Conservation (phyloP, 2,113 vertebrate species). For the Caloenas nicobarica region DNA sequence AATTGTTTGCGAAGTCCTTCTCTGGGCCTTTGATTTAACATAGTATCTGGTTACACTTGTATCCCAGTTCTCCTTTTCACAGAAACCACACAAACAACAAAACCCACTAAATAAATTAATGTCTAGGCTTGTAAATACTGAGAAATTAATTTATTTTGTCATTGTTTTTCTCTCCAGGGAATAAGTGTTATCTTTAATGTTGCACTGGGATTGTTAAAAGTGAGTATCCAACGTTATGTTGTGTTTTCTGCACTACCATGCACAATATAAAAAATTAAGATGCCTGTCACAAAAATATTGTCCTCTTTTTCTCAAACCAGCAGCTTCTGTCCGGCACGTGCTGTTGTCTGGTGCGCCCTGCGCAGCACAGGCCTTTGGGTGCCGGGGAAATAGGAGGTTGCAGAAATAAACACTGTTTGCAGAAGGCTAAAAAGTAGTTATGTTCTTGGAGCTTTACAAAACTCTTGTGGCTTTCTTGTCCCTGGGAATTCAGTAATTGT, state of each 20-base stretch:
- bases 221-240: constrained; percentile 44
- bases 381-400: neutral
- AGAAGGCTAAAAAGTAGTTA: neutral
- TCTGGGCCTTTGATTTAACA: neutral
- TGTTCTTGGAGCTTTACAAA: neutral
- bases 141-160: constrained; percentile 45
- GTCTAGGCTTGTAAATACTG: neutral
- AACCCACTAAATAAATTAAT: neutral
- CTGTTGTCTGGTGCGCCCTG: neutral
- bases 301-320: neutral
- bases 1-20: neutral
- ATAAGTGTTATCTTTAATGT: constrained; percentile 99
- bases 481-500: neutral
- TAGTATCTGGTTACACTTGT: neutral
- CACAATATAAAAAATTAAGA: neutral
- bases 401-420: neutral
- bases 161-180: constrained; percentile 81
- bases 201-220: constrained; percentile 94
- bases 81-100: neutral
- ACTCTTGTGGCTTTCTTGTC: neutral
- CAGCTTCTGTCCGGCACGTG: neutral
- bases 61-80: neutral
- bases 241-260: neutral
- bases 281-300: neutral
- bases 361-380: neutral